A percentile compares a stretch with the other conserved stretches of the same genome.
phyloP scores from a whole-genome alignment of 2,797 vertebrate species.

The Enteromius unitaeniatus region DNA sequence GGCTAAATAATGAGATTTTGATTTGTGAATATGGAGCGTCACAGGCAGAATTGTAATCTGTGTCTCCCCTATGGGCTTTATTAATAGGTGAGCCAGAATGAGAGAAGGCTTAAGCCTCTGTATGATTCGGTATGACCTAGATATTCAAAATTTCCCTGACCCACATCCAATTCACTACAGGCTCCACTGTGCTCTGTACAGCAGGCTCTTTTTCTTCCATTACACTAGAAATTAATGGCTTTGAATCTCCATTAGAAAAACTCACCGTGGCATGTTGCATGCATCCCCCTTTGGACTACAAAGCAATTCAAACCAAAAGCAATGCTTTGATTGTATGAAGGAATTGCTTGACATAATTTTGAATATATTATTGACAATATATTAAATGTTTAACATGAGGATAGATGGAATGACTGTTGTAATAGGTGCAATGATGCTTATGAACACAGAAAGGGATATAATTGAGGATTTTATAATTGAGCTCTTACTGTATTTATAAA shows the following conservation, averaged over 20 bases:
- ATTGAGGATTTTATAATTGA: neutral
- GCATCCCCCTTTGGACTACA: neutral
- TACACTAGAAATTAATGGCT: constrained; percentile 16
- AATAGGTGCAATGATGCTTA: neutral
- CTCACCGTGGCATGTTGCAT: constrained; percentile 3
- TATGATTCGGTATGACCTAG: constrained; percentile 56
- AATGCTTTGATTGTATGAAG: neutral
- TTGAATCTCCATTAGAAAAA: constrained; percentile 28
- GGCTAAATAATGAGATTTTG: constrained; percentile 32
- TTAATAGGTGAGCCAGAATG: constrained; percentile 50
- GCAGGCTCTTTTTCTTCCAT: constrained; percentile 4
- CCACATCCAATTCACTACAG: constrained; percentile 54
- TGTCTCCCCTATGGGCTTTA: constrained; percentile 39
- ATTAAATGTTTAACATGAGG: neutral
- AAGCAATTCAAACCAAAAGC: neutral
- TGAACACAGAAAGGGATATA: neutral
- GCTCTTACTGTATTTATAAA: neutral
- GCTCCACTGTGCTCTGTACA: constrained; percentile 22
- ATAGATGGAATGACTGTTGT: neutral
- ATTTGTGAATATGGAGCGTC: constrained; percentile 33
- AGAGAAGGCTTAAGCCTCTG: constrained; percentile 38
- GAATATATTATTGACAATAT: neutral
- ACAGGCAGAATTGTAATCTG: constrained; percentile 32
- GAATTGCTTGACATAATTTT: neutral
- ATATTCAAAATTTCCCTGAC: constrained; percentile 53